Conservation (phyloP, 2,113 vertebrate species). For the Sinocyclocheilus anshuiensis region DNA sequence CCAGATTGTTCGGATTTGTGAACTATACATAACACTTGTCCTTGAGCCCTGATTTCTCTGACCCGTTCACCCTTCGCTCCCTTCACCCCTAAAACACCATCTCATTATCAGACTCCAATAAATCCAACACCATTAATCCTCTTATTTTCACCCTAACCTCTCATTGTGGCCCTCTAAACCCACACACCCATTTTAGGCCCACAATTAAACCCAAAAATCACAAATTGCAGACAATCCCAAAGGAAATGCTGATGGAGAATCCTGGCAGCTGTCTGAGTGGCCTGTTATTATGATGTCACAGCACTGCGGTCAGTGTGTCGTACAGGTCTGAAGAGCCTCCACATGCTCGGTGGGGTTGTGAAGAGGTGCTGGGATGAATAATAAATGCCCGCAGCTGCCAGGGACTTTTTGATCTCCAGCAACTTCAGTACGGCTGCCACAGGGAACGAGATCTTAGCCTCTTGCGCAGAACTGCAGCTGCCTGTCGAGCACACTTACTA, state of each 20-base stretch:
- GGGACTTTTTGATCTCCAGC: slow-evolving; percentile 46
- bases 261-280: background rate
- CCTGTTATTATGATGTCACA: slow-evolving; percentile 22
- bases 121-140: background rate
- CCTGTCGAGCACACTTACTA: slow-evolving; percentile 44
- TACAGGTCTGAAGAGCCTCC: background rate
- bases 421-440: slow-evolving; percentile 45
- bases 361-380: slow-evolving; percentile 46
- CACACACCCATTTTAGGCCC: too few relatives aligned
- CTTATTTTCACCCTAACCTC: background rate
- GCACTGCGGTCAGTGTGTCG: slow-evolving; percentile 1
- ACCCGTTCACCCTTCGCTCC: slow-evolving; percentile 9
- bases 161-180: background rate
- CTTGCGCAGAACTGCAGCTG: slow-evolving; percentile 35
- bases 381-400: slow-evolving; percentile 48
- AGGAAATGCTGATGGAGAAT: background rate
- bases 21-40: slow-evolving; percentile 40
- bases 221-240: background rate
- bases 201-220: background rate
- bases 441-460: slow-evolving; percentile 28
- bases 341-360: background rate
- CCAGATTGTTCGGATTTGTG: background rate
- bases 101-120: slow-evolving; percentile 5
- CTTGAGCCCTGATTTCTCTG: slow-evolving; percentile 27
- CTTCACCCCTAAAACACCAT: slow-evolving; percentile 7